phyloP scores from a whole-genome alignment of 2,888 invertebrate genomes.

The Lasioglossum pauxillum region DNA sequence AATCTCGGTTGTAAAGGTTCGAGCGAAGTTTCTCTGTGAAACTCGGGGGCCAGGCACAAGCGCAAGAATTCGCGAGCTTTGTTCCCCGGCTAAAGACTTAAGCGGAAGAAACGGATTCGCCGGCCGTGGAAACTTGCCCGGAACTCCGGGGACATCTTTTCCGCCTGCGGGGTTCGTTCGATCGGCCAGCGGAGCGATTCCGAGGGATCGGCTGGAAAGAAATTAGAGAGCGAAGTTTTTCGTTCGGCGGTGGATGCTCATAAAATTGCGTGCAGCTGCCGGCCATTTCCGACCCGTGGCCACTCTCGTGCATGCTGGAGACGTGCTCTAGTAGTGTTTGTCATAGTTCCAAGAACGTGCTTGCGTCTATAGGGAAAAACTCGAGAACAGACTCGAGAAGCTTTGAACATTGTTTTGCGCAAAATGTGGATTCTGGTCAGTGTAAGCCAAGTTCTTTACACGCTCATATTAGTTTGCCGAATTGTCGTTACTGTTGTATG shows the following conservation, averaged over 20 bases:
- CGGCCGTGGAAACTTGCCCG: conserved; percentile 15
- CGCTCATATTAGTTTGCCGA: no score
- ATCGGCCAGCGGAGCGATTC: neutral
- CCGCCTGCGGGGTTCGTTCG: neutral
- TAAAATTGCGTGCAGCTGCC: neutral
- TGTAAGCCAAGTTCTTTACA: neutral
- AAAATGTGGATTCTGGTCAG: neutral
- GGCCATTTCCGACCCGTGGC: neutral
- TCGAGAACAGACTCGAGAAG: neutral
- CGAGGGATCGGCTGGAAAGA: neutral
- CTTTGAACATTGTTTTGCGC: no score
- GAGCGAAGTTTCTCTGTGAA: conserved; percentile 22
- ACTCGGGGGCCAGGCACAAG: conserved; percentile 37
- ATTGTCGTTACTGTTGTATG: no score
- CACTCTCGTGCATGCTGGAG: neutral
- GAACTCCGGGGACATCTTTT: neutral
- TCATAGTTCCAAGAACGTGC: neutral
- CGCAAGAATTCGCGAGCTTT: conserved; percentile 57
- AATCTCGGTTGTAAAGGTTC: neutral
- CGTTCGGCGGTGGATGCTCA: neutral
- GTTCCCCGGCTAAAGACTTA: conserved; percentile 54
- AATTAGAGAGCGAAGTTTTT: neutral
- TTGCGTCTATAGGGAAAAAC: neutral
- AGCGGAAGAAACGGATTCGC: conserved; percentile 62
- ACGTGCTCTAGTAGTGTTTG: neutral